Base-by-base conservation (phyloP, 2,113 vertebrate species). In the Anguilla rostrata region DNA sequence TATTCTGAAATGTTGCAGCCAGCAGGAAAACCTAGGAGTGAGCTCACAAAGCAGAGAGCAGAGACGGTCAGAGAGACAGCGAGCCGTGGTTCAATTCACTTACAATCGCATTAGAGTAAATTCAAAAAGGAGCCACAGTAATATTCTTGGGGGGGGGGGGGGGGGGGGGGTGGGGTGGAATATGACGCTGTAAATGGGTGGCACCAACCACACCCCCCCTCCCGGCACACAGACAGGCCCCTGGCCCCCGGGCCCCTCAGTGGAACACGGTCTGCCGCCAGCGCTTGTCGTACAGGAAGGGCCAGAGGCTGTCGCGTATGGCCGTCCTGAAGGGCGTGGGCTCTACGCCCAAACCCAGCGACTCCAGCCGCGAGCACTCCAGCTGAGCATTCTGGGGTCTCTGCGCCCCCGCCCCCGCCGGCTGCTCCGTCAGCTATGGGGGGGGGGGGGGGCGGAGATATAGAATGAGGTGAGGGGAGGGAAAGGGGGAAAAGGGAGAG, bases 211-310 rank as follows among this genome's bases (percentile, higher is more conserved):
- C n/a, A n/a, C n/a, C n/a, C n/a, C n/a, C 57, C 11, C 9, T 16
- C 29, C 2, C 53, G 9, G 57, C 9, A 9, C 43, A 9, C 43
- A 46, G 43, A 46, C 49, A 11, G 49, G 49, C 49, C 49, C 49
- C 49, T 11, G 49, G 49, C 49, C 7, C 49, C 9, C 12, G 16
- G 20, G 16, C 46, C 29, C 2, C 34, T 94, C 89, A 95, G 91
- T 95, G 98, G 92, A 99, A 99, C 85, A 99, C 97, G 0, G 98
- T 99, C 92, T 99, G 98, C 88, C 97, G 96, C 97, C 97, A 99
- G 92, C 96, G 97, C 91, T 99, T 99, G 93, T 99, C 98, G 0
- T 95, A 93, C 5, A 98, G 97, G 91, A 99, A 99, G 40, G 98
- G 98, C 98, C 98, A 99, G 88, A 99, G 96, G 5, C 97, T 97